Conservation (phyloP, 2,113 vertebrate species). For the Taurulus bubalis region DNA sequence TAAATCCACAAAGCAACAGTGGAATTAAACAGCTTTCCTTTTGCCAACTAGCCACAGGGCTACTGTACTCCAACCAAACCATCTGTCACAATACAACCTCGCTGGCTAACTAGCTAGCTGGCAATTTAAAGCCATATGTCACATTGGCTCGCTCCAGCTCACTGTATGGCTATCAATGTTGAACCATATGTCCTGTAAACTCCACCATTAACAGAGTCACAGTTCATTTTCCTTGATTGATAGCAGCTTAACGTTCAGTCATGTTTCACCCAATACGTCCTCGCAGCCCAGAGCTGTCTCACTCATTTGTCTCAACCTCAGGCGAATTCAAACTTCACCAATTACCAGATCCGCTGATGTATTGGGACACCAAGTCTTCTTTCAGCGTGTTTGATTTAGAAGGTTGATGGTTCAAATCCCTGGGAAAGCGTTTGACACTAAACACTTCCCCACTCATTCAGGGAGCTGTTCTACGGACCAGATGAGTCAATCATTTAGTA, state of each 20-base stretch:
- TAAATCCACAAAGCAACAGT: conserved; percentile 14
- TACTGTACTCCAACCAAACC: conserved; percentile 23
- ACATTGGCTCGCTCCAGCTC: conserved; percentile 14
- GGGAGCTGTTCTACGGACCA: not conserved
- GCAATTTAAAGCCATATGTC: conserved; percentile 41
- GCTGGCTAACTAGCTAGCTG: conserved; percentile 36
- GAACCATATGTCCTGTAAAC: conserved; percentile 33
- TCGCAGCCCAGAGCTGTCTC: not conserved
- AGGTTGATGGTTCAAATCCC: not conserved
- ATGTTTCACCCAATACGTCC: not conserved
- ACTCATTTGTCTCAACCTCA: not conserved
- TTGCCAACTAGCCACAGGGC: conserved; percentile 27
- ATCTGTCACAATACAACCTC: conserved; percentile 42
- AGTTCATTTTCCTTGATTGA: not conserved
- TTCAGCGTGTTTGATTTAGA: not conserved
- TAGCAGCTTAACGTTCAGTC: not conserved
- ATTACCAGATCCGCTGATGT: not conserved
- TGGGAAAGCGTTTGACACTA: not conserved
- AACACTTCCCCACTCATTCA: not conserved
- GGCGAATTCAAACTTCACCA: not conserved
- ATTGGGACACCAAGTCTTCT: not conserved
- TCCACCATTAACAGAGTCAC: conserved; percentile 16
- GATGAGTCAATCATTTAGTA: not conserved
- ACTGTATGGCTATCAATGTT: not conserved
- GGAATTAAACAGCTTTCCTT: not conserved